These are phyloP conservation scores for Hippocampus mohnikei DNA, from an alignment of 2,113 vertebrate species.

Conservation along the genomic window DNA sequence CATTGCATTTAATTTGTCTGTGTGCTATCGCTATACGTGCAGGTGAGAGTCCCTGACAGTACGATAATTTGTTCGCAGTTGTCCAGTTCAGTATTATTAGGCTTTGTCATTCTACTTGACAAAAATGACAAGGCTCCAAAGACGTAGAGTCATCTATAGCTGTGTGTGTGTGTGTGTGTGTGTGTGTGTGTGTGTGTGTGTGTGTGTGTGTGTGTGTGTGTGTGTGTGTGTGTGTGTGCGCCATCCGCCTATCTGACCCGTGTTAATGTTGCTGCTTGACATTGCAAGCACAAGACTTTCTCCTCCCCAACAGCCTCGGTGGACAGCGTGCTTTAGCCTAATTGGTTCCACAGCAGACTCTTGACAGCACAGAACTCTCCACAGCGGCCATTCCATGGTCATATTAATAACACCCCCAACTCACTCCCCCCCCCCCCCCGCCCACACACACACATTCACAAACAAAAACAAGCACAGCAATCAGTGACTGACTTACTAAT, in stretches of 20 bases:
- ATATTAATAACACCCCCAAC: slow-evolving; percentile 78
- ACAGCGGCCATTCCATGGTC: slow-evolving; percentile 74
- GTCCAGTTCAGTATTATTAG: too few relatives aligned
- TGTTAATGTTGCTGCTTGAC: slow-evolving; percentile 80
- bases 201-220: slow-evolving; percentile 8
- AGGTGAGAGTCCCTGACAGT: too few relatives aligned
- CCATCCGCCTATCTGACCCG: slow-evolving; percentile 54
- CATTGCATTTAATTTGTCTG: too few relatives aligned
- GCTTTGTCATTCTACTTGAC: too few relatives aligned
- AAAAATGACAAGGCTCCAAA: background rate
- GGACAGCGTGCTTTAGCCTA: slow-evolving; percentile 83
- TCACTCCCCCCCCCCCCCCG: slow-evolving; percentile 43
- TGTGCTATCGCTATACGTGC: too few relatives aligned
- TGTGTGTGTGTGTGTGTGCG: slow-evolving; percentile 27
- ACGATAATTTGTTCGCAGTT: too few relatives aligned
- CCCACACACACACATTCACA: slow-evolving; percentile 74
- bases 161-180: background rate
- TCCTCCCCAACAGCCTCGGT: slow-evolving; percentile 76
- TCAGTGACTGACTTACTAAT: slow-evolving; percentile 95
- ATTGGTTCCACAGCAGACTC: slow-evolving; percentile 99
- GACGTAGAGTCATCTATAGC: background rate
- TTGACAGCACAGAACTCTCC: slow-evolving; percentile 76
- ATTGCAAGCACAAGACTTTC: slow-evolving; percentile 81
- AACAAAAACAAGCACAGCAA: slow-evolving; percentile 91
- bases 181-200: background rate